A percentile compares a stretch with the other conserved stretches of the same genome.
These are phyloP conservation scores for Trissoscelio sp. DNA, from an alignment of 2,888 invertebrate genomes.

Conservation along the genomic window DNA sequence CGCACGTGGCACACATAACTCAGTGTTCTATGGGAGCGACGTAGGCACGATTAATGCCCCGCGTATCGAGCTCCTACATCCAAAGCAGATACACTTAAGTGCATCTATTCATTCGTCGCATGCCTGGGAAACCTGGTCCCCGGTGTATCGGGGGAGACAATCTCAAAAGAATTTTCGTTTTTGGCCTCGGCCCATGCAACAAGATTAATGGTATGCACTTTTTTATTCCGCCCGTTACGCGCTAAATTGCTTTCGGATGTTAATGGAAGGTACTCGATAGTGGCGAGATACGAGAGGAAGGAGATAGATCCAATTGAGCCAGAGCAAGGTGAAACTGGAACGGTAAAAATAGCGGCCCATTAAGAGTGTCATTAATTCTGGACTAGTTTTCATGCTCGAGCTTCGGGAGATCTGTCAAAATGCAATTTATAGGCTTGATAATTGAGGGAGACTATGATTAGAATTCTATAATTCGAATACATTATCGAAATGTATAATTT, in stretches of 20 bases:
- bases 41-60: constrained; percentile 72
- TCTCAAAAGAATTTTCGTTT: constrained; percentile 59
- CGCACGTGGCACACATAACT: constrained; percentile 81
- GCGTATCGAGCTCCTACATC: constrained; percentile 71
- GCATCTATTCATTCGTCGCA: constrained; percentile 59
- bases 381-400: constrained; percentile 16
- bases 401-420: constrained; percentile 15
- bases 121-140: constrained; percentile 14
- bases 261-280: constrained; percentile 57
- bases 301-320: constrained; percentile 27
- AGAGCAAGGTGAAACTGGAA: constrained; percentile 39
- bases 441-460: no score
- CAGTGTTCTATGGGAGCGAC: constrained; percentile 74
- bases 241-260: constrained; percentile 65
- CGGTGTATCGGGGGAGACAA: constrained; percentile 54
- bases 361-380: constrained; percentile 49
- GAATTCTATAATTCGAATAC: no score
- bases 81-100: constrained; percentile 62
- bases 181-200: constrained; percentile 46
- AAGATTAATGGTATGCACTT: constrained; percentile 67
- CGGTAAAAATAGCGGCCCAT: constrained; percentile 61
- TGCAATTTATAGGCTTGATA: constrained; percentile 24
- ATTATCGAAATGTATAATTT: no score
- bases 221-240: background rate
- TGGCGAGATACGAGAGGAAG: constrained; percentile 9